These are phyloP conservation scores for Morpho deidamia DNA, from an alignment of 2,888 invertebrate genomes.

Conservation along the genomic window DNA sequence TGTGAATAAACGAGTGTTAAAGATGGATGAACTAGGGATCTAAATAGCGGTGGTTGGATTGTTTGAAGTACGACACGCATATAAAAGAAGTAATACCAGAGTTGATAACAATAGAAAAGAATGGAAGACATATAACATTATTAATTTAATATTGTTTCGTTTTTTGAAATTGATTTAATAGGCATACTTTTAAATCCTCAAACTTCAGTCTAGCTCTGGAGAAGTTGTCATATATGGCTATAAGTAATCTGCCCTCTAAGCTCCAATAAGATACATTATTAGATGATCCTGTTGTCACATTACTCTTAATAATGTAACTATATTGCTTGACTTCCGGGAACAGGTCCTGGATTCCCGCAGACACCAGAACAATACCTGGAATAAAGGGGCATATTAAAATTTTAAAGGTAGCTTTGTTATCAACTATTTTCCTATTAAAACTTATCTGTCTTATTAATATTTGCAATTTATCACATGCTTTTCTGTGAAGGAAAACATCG, in stretches of 20 bases:
- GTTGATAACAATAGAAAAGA: no score
- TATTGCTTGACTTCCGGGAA: conserved; percentile 53
- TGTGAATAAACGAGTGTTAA: no score
- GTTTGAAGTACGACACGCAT: no score
- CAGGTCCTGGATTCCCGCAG: conserved; percentile 43
- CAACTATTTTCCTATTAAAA: no score
- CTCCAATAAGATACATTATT: conserved; percentile 52
- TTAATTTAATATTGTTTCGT: background rate
- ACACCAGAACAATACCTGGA: conserved; percentile 34
- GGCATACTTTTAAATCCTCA: conserved; percentile 48
- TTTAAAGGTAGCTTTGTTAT: no score
- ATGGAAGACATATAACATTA: no score
- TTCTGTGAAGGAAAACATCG: no score
- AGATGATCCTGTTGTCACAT: conserved; percentile 50
- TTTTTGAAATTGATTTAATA: conserved; percentile 22
- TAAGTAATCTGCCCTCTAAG: conserved; percentile 44
- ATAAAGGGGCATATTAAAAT: conserved; percentile 6
- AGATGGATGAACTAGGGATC: no score
- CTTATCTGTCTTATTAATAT: no score
- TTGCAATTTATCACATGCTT: no score
- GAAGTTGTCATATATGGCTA: conserved; percentile 50
- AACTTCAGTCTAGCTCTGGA: conserved; percentile 45
- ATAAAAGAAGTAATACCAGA: no score
- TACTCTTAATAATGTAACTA: conserved; percentile 47
- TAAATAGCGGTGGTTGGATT: no score